Conservation (phyloP, 2,113 vertebrate genomes). For the Panurus biarmicus region DNA sequence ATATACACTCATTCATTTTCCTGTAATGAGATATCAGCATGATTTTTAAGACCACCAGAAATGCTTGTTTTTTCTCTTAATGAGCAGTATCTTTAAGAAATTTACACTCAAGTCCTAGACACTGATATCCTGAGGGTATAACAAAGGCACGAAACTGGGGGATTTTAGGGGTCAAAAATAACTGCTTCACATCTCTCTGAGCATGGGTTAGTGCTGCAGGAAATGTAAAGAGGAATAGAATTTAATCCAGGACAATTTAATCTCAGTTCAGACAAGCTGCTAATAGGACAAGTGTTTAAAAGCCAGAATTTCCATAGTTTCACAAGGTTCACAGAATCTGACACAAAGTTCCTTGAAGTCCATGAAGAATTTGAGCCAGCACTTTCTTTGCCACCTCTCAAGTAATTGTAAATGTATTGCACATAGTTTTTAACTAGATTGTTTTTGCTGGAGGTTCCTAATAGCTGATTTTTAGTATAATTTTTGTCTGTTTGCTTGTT, state of each 20-base stretch:
- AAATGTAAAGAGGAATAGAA: neutral
- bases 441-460: conserved; percentile 4
- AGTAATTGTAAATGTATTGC: neutral
- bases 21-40: conserved; percentile 33
- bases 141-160: neutral
- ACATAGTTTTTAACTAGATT: neutral
- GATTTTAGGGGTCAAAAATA: neutral
- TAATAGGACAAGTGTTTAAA: neutral
- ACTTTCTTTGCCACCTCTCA: neutral
- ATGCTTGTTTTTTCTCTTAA: conserved; percentile 21
- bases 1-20: conserved; percentile 26
- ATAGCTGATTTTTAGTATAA: conserved; percentile 48
- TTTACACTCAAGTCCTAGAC: neutral
- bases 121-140: neutral
- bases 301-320: neutral
- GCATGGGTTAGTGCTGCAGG: neutral
- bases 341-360: neutral
- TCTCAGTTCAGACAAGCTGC: neutral
- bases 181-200: neutral
- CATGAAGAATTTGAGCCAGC: neutral
- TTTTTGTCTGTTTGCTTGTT: conserved; percentile 52
- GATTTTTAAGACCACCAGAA: conserved; percentile 40
- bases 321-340: neutral
- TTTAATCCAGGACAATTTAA: neutral
- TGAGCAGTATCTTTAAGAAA: conserved; percentile 40